Base-by-base conservation (phyloP, 2,888 invertebrate genomes). In the Acrocera orbiculus region DNA sequence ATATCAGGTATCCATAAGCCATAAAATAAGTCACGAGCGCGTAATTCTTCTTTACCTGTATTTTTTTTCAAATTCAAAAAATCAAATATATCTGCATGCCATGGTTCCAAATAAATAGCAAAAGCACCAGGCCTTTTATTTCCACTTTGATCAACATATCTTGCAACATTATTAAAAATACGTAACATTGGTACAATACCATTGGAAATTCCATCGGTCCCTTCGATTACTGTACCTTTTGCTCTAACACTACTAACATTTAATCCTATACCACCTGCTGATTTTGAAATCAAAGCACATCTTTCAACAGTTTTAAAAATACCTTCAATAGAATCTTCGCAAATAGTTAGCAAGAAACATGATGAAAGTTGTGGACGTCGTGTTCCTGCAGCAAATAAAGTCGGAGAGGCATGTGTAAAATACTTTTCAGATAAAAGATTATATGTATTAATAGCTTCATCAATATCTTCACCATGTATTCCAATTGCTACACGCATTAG, bases 371-470 rank as follows among this genome's bases (percentile, higher is more conserved):
- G 92, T 16, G 90, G 86, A 28, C 72, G 66, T n/a, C 71, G 71
- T 4, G 92, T 92, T 14, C 82, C 92, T 17, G 93, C 83, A 44
- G 87, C 78, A 56, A 92, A 93, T 19, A 95, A 65, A 3, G 93
- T 93, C 1, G 93, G 92, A 25, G 89, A 86, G 7, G 92, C 92
- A 61, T 93, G 93, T 1, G 89, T 93, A 54, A 93, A 95, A 66
- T 80, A 92, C 49, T 77, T 70, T 53, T 89, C 85, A 0, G 92
- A 92, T 49, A 93, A 61, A 39, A 81, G 66, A 53, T 93, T 85
- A 61, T 95, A 95, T 0, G 93, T 90, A 62, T 86, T 80, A 45
- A 93, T 83, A 14, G 77, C 90, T 16, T 73, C 34, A 38, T 85
- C 82, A 39, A 93, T 78, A 51, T 93, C 81, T 43, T 82, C 76